A percentile compares a stretch with the other conserved stretches of the same genome.
These are phyloP conservation scores for Acanthosoma haemorrhoidale DNA, from an alignment of 2,888 invertebrate species.

Conservation along the genomic window DNA sequence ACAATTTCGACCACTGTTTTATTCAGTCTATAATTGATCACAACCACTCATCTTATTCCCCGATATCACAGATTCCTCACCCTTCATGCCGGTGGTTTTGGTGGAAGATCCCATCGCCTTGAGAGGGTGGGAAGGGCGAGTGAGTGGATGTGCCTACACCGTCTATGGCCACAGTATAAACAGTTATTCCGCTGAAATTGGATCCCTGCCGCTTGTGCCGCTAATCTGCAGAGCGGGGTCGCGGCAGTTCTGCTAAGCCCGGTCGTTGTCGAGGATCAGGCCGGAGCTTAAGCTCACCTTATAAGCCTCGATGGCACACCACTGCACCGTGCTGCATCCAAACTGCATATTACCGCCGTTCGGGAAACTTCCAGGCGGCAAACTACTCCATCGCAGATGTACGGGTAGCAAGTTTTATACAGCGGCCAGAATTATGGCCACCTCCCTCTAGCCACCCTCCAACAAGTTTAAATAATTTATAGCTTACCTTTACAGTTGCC, in stretches of 20 bases:
- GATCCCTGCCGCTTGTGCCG: neutral
- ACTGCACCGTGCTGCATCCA: conserved; percentile 13
- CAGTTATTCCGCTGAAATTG: neutral
- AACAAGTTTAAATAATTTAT: conserved; percentile 23
- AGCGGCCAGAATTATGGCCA: neutral
- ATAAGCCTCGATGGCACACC: neutral
- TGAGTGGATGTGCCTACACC: too few relatives aligned
- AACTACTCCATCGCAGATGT: neutral
- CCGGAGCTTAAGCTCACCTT: neutral
- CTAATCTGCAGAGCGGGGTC: neutral
- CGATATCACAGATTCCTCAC: too few relatives aligned
- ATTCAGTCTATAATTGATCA: too few relatives aligned
- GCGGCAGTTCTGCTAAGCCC: neutral
- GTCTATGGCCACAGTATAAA: neutral
- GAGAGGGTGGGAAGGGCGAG: too few relatives aligned
- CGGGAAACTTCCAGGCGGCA: neutral
- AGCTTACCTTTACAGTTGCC: neutral
- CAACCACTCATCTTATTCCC: too few relatives aligned
- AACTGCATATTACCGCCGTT: conserved; percentile 15
- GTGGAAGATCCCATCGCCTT: too few relatives aligned
- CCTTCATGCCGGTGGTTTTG: too few relatives aligned
- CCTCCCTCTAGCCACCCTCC: neutral
- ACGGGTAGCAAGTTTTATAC: neutral
- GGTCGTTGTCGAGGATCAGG: conserved; percentile 5
- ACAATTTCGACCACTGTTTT: too few relatives aligned